Conservation (phyloP, 2,888 invertebrate species). For the Lepidonotus clava region DNA sequence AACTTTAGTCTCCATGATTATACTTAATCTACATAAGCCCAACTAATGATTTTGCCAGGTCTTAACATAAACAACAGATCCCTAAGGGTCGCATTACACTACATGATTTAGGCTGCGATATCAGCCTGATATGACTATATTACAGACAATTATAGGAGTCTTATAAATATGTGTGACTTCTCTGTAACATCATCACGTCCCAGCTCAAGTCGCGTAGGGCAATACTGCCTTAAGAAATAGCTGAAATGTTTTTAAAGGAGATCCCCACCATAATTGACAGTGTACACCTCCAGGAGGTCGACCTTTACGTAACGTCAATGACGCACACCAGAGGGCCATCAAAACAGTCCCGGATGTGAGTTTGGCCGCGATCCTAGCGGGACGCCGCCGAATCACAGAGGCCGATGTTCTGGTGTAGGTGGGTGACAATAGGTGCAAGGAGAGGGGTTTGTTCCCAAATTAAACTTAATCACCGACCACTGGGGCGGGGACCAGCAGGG, state of each 20-base stretch:
- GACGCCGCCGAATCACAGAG: background rate
- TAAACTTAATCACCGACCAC: conserved; percentile 5
- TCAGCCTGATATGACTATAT: too few relatives aligned
- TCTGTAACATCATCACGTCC: too few relatives aligned
- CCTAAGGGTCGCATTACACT: too few relatives aligned
- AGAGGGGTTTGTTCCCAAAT: background rate
- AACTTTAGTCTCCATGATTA: too few relatives aligned
- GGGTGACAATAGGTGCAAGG: background rate
- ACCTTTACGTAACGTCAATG: conserved; percentile 17
- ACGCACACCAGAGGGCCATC: background rate
- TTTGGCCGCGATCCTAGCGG: background rate
- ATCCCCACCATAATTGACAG: background rate
- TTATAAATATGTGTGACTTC: too few relatives aligned
- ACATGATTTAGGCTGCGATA: too few relatives aligned
- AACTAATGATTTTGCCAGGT: too few relatives aligned
- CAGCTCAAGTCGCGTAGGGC: background rate
- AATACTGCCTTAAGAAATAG: background rate
- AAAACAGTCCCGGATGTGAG: background rate
- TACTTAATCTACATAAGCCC: too few relatives aligned
- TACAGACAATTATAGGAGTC: too few relatives aligned
- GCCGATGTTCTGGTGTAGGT: background rate
- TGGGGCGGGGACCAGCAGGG: background rate
- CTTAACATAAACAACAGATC: too few relatives aligned
- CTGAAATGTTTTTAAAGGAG: background rate
- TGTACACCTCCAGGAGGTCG: background rate